phyloP scores from a whole-genome alignment of 1,140 invertebrate species.

The Lanistes nyassanus region DNA sequence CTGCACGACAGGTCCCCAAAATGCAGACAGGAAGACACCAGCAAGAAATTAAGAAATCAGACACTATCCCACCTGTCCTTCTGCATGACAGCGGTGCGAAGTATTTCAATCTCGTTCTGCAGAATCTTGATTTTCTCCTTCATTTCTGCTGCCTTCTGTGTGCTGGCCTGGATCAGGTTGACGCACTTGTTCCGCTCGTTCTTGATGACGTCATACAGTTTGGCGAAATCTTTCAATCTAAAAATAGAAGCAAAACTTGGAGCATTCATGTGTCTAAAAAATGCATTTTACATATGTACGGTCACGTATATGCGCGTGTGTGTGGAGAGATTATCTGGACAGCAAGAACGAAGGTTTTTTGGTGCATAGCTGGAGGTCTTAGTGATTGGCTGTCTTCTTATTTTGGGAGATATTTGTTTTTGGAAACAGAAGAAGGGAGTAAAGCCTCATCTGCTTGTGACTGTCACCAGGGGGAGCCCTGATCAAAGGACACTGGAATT shows the following conservation, averaged over 20 bases:
- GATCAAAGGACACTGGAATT: too few species aligned
- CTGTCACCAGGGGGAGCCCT: too few species aligned
- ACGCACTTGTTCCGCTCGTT: slow-evolving; percentile 68
- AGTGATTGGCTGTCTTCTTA: too few species aligned
- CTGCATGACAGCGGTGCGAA: slow-evolving; percentile 63
- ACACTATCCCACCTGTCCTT: slow-evolving; percentile 60
- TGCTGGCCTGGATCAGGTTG: slow-evolving; percentile 66
- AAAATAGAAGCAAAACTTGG: slow-evolving; percentile 14
- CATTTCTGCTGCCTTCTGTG: slow-evolving; percentile 67
- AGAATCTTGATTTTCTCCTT: slow-evolving; percentile 68
- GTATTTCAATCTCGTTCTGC: slow-evolving; percentile 67
- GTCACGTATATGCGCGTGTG: too few species aligned
- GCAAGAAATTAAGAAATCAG: not conserved
- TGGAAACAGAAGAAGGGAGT: too few species aligned
- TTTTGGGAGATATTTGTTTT: too few species aligned
- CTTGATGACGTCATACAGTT: slow-evolving; percentile 67
- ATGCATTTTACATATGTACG: too few species aligned
- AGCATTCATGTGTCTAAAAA: too few species aligned
- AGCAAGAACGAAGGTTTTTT: too few species aligned
- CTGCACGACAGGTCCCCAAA: not conserved
- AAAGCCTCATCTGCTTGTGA: too few species aligned
- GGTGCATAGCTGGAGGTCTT: too few species aligned
- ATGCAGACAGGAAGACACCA: not conserved
- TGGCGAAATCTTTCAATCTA: slow-evolving; percentile 66
- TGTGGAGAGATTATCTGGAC: too few species aligned